Percentiles rank a stretch among this genome's conserved stretches.
Conservation (phyloP, 1,140 invertebrate genomes). For the Trachymyrmex septentrionalis region DNA sequence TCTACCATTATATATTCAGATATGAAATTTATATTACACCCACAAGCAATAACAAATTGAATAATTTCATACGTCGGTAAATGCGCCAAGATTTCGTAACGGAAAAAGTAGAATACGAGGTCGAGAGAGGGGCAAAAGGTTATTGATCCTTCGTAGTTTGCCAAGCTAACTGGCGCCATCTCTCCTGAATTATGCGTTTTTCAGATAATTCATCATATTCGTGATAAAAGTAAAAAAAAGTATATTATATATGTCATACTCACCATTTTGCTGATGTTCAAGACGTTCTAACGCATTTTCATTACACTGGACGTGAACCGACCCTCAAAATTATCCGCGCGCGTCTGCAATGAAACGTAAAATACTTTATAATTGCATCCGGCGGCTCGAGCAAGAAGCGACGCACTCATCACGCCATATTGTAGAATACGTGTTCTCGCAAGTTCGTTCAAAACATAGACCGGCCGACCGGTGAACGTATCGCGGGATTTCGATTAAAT, state of each 20-base stretch:
- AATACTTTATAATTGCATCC: conserved; percentile 49
- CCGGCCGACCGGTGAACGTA: not conserved
- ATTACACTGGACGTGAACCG: not conserved
- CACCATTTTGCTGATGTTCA: conserved; percentile 72
- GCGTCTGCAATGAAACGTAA: conserved; percentile 79
- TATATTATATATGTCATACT: conserved; percentile 26
- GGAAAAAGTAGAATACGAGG: conserved; percentile 68
- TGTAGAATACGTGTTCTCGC: conserved; percentile 48
- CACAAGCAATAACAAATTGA: not conserved
- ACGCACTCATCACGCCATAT: conserved; percentile 71
- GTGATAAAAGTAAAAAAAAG: conserved; percentile 7
- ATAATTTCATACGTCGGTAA: not conserved
- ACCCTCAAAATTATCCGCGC: conserved; percentile 64
- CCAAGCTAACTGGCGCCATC: conserved; percentile 69
- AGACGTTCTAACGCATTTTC: conserved; percentile 65
- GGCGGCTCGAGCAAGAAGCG: not conserved
- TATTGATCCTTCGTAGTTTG: conserved; percentile 66
- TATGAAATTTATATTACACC: not conserved
- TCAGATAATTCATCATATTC: conserved; percentile 36
- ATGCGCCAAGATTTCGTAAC: conserved; percentile 5
- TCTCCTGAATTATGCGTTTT: conserved; percentile 63
- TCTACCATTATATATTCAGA: not conserved
- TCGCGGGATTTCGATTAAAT: not conserved
- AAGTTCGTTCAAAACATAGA: not conserved
- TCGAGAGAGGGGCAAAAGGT: conserved; percentile 64